Evolutionary conservation across 2,113 vertebrate genomes (phyloP), one percentile per base, ranked within the genome.

Genomic region (Leptocoma aspasia): DNA sequence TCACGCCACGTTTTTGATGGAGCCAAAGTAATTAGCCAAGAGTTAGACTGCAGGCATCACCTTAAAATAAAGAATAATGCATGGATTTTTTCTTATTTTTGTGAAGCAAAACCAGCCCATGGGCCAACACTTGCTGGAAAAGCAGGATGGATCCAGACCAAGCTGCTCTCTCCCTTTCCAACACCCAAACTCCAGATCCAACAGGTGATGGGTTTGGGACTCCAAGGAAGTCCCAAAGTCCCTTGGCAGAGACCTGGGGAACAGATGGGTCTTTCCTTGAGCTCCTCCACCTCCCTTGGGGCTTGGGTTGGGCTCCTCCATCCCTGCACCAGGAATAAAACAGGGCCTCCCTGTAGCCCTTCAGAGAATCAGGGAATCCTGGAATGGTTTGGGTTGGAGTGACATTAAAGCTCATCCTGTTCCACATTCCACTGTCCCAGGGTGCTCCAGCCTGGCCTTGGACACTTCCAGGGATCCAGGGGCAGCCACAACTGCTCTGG

Each of bases 11-110:
- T n/a, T 66, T 63, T 56, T 42, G 60, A 71, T 24, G 95, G 79
- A 95, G 94, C 92, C 82, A 73, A 88, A 68, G 66, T 88, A 95
- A 96, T 94, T 95, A 96, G 94, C 90, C 88, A 93, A 44, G 85
- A 89, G 60, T 90, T 24, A 44, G 82, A 78, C 95, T 94, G 86
- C 57, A 82, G 92, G 92, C 90, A 95, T 91, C 93, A 28, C 91
- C 92, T 89, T n/a, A 93, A 97, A 90, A 72, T 60, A 70, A 73
- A 89, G 15, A 50, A 57, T 66, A 66, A 80, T 30, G 89, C 86
- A n/a, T 2, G 70, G 79, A 50, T 95, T 94, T 76, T 63, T 52
- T 64, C 30, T 8, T 47, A 7, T 35, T 77, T 91, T 77, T 63
- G 57, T 63, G 57, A 90, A 69, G 60, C 10, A 33, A 69, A 91